Base-by-base conservation (phyloP, 2,797 vertebrate genomes). In the Falco rusticolus region DNA sequence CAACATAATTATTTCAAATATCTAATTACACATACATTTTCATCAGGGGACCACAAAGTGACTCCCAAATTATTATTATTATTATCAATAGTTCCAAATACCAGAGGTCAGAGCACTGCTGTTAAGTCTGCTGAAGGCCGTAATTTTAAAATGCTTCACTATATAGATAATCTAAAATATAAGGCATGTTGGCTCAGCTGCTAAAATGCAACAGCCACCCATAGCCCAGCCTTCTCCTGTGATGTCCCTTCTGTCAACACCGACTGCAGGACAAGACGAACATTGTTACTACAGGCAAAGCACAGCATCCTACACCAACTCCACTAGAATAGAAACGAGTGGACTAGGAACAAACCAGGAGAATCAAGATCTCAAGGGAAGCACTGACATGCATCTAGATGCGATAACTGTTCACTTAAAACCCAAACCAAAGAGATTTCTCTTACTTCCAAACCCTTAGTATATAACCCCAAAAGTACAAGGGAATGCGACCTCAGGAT, bases 1-100 rank as follows among this genome's bases (percentile, higher is more conserved):
- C 45, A 75, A 75, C 8, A 3, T 78, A 77, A 94, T 95, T 76
- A 90, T 93, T 91, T 94, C 90, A 80, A 33, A 71, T 64, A 71
- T 22, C 68, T 93, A 91, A 94, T 96, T 80, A 85, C 79, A 50
- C 12, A 1, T 89, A 83, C 26, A 6, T 37, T 85, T 89, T 89
- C 87, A 91, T 64, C 71, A 47, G 60, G 77, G 59, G 29, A 84
- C 51, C 10, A 39, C 43, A 41, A 43, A 93, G 77, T 48, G 25
- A 59, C 43, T 87, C 86, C 80, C 68, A 82, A 84, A 78, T 90
- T 71, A 26, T 81, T 69, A 37, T 37, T 37, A 66, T 45, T 78
- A 43, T 66, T 33, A 39, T 47, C 43, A 59, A 39, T 13, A 70
- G 16, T 59, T 68, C 28, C 56, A 70, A 92, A 92, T 33, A 72